Conservation (phyloP, 2,888 invertebrate species). For the Drosophila siamana region DNA sequence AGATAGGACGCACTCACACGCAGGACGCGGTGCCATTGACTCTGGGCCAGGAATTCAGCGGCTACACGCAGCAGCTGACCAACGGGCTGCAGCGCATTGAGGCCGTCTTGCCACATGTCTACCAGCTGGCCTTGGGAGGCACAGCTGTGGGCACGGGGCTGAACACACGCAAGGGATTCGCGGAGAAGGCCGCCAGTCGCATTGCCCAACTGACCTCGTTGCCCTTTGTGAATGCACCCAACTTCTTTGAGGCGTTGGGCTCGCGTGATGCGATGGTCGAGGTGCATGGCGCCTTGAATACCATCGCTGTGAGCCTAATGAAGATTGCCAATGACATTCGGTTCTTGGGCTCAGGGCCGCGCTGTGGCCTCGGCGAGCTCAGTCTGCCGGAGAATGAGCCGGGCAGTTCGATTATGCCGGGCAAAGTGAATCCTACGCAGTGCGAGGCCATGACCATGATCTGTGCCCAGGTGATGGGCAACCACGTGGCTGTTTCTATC, state of each 20-base stretch:
- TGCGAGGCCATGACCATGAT: slow-evolving; percentile 99
- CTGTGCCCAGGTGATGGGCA: slow-evolving; percentile 98
- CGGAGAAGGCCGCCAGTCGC: slow-evolving; percentile 94
- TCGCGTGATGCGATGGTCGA: slow-evolving; percentile 97
- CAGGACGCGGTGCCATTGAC: slow-evolving; percentile 98
- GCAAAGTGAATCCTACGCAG: slow-evolving; percentile 99
- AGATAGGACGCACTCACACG: slow-evolving; percentile 94
- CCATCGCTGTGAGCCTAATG: slow-evolving; percentile 95
- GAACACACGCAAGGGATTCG: slow-evolving; percentile 96
- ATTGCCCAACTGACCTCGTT: slow-evolving; percentile 92
- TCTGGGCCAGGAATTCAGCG: slow-evolving; percentile 98
- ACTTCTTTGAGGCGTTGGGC: slow-evolving; percentile 98
- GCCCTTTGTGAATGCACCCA: slow-evolving; percentile 96
- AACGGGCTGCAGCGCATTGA: slow-evolving; percentile 94
- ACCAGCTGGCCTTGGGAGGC: slow-evolving; percentile 96
- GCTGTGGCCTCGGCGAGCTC: slow-evolving; percentile 97
- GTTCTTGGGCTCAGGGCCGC: slow-evolving; percentile 96
- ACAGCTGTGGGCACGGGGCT: slow-evolving; percentile 99
- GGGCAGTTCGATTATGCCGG: slow-evolving; percentile 99
- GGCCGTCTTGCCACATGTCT: slow-evolving; percentile 93
- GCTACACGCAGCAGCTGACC: slow-evolving; percentile 93
- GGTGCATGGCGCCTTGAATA: slow-evolving; percentile 96
- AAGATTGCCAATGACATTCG: slow-evolving; percentile 97
- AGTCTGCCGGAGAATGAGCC: slow-evolving; percentile 98
- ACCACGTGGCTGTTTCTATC: slow-evolving; percentile 95